phyloP scores from a whole-genome alignment of 2,797 vertebrate genomes.

The Helostoma temminkii region DNA sequence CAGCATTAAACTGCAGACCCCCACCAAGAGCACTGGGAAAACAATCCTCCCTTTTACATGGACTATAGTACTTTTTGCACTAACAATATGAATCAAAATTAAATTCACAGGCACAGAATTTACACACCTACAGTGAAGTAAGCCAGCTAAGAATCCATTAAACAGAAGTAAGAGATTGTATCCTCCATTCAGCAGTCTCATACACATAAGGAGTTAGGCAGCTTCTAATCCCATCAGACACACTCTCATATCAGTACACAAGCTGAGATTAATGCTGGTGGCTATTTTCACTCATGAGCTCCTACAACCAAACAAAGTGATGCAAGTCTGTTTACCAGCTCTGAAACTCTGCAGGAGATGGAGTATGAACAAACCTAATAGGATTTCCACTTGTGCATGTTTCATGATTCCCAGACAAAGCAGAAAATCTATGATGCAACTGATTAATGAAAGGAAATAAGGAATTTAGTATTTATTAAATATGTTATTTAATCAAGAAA shows the following conservation, averaged over 20 bases:
- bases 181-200: conserved; percentile 21
- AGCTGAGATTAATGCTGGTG: conserved; percentile 42
- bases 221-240: conserved; percentile 41
- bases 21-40: not conserved
- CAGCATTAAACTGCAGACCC: not conserved
- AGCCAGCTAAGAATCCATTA: conserved; percentile 9
- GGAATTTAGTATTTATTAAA: conserved; percentile 19
- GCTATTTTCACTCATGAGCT: conserved; percentile 46
- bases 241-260: conserved; percentile 34
- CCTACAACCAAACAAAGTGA: conserved; percentile 61
- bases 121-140: conserved; percentile 7
- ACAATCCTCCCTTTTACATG: not conserved
- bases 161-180: conserved; percentile 10
- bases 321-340: conserved; percentile 58
- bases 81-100: conserved; percentile 1
- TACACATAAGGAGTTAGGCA: conserved; percentile 10
- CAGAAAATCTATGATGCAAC: conserved; percentile 26
- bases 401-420: conserved; percentile 40
- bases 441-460: conserved; percentile 29
- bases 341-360: conserved; percentile 53
- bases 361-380: conserved; percentile 47
- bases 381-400: conserved; percentile 51
- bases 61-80: not conserved
- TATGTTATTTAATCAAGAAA: conserved; percentile 6
- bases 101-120: conserved; percentile 8